Evolutionary conservation across 2,888 invertebrate genomes (phyloP).

Genomic region (Tetragnatha montana): DNA sequence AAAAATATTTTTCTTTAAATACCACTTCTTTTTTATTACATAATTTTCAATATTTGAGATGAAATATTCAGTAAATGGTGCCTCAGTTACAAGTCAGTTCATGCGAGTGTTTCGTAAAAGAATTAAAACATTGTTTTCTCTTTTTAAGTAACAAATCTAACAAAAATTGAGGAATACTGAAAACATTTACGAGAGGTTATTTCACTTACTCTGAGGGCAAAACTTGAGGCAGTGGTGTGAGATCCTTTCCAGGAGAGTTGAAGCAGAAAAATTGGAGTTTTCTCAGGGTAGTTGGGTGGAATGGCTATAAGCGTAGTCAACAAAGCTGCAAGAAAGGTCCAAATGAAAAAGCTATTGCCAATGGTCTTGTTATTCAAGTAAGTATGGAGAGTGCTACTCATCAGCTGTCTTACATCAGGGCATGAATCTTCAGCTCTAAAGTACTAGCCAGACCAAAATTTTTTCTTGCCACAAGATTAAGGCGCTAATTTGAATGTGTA

Average conservation of each 20-base stretch:
- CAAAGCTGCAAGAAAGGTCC: conserved; percentile 80
- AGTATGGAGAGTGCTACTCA: too few relatives aligned
- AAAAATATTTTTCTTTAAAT: too few relatives aligned
- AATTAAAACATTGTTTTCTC: background rate
- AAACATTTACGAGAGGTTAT: background rate
- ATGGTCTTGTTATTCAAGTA: background rate
- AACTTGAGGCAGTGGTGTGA: conserved; percentile 76
- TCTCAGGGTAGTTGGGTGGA: conserved; percentile 88
- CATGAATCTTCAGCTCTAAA: too few relatives aligned
- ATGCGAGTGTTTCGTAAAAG: too few relatives aligned
- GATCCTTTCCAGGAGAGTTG: conserved; percentile 84
- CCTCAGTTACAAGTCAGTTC: too few relatives aligned
- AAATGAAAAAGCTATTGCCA: conserved; percentile 2
- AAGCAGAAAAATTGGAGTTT: conserved; percentile 86
- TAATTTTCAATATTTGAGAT: too few relatives aligned
- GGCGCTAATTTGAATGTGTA: too few relatives aligned
- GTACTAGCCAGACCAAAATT: too few relatives aligned
- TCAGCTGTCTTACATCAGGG: too few relatives aligned
- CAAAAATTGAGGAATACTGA: background rate
- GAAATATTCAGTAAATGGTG: too few relatives aligned
- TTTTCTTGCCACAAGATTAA: too few relatives aligned
- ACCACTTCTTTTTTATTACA: too few relatives aligned
- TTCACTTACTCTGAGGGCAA: conserved; percentile 77
- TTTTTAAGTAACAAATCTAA: background rate
- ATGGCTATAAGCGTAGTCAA: conserved; percentile 86